Percentiles rank a stretch among this genome's conserved stretches.
Conservation (phyloP, 35 echinoderm and acorn worm genomes). For the Ophioderma brevispina region DNA sequence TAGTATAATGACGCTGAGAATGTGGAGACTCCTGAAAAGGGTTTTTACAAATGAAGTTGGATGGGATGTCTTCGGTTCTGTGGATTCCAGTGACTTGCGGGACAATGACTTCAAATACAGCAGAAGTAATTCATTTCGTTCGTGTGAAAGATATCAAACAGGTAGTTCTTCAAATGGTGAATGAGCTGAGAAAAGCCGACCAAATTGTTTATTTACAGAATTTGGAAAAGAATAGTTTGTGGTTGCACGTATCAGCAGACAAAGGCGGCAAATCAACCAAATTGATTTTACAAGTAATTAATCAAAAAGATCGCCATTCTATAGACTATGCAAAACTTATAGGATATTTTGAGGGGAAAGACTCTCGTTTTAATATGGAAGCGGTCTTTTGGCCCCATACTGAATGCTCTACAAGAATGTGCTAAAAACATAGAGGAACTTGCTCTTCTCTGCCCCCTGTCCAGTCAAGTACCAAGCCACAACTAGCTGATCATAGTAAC, state of each 20-base stretch:
- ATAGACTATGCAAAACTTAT: too few species aligned
- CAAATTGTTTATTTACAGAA: not conserved
- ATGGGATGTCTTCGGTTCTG: too few species aligned
- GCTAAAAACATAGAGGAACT: not conserved
- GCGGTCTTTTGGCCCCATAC: too few species aligned
- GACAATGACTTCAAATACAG: not conserved
- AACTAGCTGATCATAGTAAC: too few species aligned
- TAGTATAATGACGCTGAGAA: not conserved
- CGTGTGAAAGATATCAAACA: not conserved
- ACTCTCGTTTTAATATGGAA: too few species aligned
- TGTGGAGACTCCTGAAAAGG: not conserved
- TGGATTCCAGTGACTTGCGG: too few species aligned
- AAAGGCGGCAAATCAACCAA: not conserved
- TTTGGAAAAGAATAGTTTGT: not conserved
- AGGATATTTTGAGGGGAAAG: too few species aligned
- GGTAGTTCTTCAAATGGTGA: not conserved
- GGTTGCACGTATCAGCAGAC: not conserved
- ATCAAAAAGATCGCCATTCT: not conserved
- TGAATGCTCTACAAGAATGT: too few species aligned
- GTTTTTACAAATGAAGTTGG: not conserved
- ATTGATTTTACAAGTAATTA: not conserved
- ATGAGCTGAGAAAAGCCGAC: not conserved
- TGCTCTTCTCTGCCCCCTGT: not conserved
- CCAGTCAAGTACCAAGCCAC: too few species aligned
- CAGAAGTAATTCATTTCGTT: not conserved